Evolutionary conservation across 1,140 invertebrate species (phyloP), one percentile per base, ranked within the genome.

Genomic region (Macrobrachium nipponense): DNA sequence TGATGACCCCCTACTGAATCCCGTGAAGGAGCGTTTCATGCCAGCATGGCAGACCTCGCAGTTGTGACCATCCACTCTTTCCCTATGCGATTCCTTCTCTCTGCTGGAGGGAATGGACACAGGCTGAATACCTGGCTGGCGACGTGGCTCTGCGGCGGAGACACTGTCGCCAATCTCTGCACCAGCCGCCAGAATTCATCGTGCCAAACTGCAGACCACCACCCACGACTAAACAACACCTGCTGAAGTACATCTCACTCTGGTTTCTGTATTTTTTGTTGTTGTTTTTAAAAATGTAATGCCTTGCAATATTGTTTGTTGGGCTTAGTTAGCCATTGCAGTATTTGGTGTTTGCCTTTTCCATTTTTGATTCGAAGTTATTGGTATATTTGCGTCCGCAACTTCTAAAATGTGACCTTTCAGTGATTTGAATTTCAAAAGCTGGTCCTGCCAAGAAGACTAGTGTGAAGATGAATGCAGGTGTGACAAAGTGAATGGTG

Each of bases 31-130:
- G 43, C 82, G 88, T 64, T 87, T 86, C 79, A 89, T 89, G 86
- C 88, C 86, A 23, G 82, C 88, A n/a, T 89, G 88, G 88, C 88
- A 89, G 78, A 77, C 88, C 64, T 89, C 88, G 23, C 88, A 89
- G 72, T 89, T 89, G 88, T 89, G 88, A 89, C 88, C 84, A 80
- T 86, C 80, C 86, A 44, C 77, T 73, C 70, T 61, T 51, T 43
- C 77, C 60, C 18, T 66, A n/a, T 72, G 75, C 51, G 81, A 77
- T 73, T 61, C 72, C 72, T 76, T 83, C 75, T 73, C 61, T 83
- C 73, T 76, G 81, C 73, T 73, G 58, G 81, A 83, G 62, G 81
- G 73, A 60, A 83, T 75, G 81, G 81, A 61, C 27, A 73, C 73
- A 77, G 73, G 72, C 72, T 83, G 81, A 83, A 83, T 62, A 70